These are phyloP conservation scores for Anastrepha ludens DNA, from an alignment of 1,140 invertebrate genomes.

Conservation along the genomic window DNA sequence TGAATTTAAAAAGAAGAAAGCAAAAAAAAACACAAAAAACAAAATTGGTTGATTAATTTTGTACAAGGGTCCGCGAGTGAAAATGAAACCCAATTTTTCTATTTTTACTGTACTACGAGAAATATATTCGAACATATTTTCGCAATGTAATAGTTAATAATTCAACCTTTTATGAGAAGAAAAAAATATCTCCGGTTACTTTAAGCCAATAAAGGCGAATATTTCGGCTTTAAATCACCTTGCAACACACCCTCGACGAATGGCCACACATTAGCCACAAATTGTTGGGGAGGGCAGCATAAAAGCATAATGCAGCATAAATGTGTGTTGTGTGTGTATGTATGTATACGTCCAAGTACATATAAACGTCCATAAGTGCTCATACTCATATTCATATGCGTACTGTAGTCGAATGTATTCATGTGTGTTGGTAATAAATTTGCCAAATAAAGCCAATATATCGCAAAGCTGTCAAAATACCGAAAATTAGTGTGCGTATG, in stretches of 20 bases:
- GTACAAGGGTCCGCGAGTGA: too few relatives aligned
- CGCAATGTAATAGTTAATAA: neutral
- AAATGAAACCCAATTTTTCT: too few relatives aligned
- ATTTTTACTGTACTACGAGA: too few relatives aligned
- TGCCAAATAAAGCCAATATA: conserved; percentile 52
- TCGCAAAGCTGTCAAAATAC: conserved; percentile 52
- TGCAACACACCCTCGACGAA: neutral
- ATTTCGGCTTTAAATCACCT: conserved; percentile 33
- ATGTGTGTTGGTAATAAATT: conserved; percentile 51
- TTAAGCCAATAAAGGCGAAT: neutral
- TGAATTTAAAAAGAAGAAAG: too few relatives aligned
- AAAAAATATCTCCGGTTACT: conserved; percentile 5
- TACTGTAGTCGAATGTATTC: conserved; percentile 10
- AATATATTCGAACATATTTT: conserved; percentile 4
- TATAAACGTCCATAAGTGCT: neutral
- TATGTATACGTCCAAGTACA: neutral
- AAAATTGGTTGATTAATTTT: too few relatives aligned
- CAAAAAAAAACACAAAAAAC: too few relatives aligned
- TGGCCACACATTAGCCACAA: conserved; percentile 36
- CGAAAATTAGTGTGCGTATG: neutral
- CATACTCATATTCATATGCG: conserved; percentile 31
- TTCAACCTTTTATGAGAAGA: neutral
- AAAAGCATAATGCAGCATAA: conserved; percentile 11
- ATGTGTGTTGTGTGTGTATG: neutral
- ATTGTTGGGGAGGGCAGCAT: neutral